Base-by-base conservation (phyloP, 2,797 vertebrate genomes). In the Borostomias antarcticus region DNA sequence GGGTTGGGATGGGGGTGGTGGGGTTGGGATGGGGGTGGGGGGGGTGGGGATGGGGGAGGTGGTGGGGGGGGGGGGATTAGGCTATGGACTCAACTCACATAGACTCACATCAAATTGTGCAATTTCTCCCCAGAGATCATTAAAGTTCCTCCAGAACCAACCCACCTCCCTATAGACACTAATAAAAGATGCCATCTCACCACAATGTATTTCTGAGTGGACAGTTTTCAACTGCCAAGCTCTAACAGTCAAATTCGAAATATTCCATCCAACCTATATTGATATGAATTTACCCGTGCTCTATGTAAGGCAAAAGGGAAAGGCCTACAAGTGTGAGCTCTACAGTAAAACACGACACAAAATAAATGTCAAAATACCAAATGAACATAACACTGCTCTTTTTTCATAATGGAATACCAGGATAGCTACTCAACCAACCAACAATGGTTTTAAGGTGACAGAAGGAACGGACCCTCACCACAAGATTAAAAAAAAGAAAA, bases 1-100 rank as follows among this genome's bases (percentile, higher is more conserved):
- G n/a, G n/a, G n/a, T n/a, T n/a, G n/a, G n/a, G n/a, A n/a, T n/a
- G n/a, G n/a, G n/a, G n/a, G n/a, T n/a, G n/a, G n/a, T 28, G 58
- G 60, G 64, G 63, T 29, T 25, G 11, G 8, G 32, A 53, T 50
- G 6, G 50, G 0, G 23, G 10, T 43, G 15, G 30, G 61, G 47
- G 35, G 70, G 58, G 43, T 54, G 25, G 21, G 25, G 52, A 11
- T 54, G 26, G 15, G 26, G 6, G 26, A 26, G 26, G 23, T 10
- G 11, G 15, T 28, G 10, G 52, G 26, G 52, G 26, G 15, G 25
- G 23, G 3, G 30, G 3, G 19, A 54, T 69, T 62, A 43, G 66
- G 69, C 53, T 56, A 62, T 54, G 66, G 52, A 72, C 65, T 76
- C 68, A 69, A 68, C 67, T 15, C 28, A 33, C 30, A 62, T n/a